Conservation (phyloP, 2,113 vertebrate species). For the Rostratula benghalensis region DNA sequence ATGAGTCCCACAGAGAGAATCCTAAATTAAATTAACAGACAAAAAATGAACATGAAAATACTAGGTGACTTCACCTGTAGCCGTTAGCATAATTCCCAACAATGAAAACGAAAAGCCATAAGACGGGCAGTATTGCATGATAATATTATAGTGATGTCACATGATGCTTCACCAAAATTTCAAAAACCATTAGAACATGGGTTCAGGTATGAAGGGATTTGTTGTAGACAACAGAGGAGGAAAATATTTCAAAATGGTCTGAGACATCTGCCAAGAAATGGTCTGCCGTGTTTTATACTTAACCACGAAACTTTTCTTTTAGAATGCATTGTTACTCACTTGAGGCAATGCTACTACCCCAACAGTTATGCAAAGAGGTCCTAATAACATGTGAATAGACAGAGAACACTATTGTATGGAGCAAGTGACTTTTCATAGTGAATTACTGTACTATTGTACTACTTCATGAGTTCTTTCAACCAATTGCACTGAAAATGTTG, state of each 20-base stretch:
- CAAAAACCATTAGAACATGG: not conserved
- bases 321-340: not conserved
- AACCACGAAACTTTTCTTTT: not conserved
- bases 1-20: not conserved
- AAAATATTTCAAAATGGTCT: not conserved
- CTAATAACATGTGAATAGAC: not conserved
- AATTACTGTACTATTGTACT: conserved; percentile 32
- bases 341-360: not conserved
- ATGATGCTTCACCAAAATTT: not conserved
- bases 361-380: conserved; percentile 19
- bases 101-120: not conserved
- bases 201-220: not conserved
- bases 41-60: not conserved
- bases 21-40: not conserved
- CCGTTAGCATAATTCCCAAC: not conserved
- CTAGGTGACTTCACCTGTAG: not conserved
- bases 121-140: not conserved
- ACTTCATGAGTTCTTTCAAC: conserved; percentile 56
- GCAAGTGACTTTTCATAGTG: not conserved
- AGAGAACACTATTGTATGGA: not conserved
- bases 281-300: not conserved
- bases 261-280: not conserved
- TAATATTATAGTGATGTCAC: not conserved
- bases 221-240: not conserved
- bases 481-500: conserved; percentile 43